A percentile compares a stretch with the other conserved stretches of the same genome.
Conservation (phyloP, 2,888 invertebrate genomes). For the Ecdyonurus torrentis region DNA sequence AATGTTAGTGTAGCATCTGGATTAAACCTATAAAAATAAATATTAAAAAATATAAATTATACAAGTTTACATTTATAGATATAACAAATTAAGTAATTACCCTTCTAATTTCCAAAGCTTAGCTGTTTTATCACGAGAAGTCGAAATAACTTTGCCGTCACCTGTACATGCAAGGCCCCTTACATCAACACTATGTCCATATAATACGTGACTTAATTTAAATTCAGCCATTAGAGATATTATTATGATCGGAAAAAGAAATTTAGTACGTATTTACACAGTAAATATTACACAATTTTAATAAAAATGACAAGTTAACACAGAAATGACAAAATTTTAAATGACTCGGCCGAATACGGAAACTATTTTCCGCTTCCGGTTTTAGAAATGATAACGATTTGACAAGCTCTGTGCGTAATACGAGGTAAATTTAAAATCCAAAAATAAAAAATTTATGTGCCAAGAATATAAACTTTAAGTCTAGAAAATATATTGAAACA, state of each 20-base stretch:
- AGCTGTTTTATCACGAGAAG: slow-evolving; percentile 75
- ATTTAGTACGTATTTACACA: no score
- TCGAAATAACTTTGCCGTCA: slow-evolving; percentile 63
- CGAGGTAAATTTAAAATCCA: no score
- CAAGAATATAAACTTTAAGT: no score
- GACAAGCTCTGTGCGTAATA: no score
- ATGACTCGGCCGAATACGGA: no score
- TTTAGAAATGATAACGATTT: no score
- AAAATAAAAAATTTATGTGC: no score
- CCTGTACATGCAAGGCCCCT: slow-evolving; percentile 47
- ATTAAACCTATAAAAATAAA: slow-evolving; percentile 31
- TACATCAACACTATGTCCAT: slow-evolving; percentile 74
- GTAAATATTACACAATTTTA: no score
- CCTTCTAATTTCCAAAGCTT: slow-evolving; percentile 70
- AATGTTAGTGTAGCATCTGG: slow-evolving; percentile 47
- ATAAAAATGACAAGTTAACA: no score
- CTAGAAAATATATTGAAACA: no score
- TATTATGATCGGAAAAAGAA: neutral
- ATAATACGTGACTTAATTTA: slow-evolving; percentile 60
- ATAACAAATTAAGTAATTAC: slow-evolving; percentile 26
- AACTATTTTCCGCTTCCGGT: no score
- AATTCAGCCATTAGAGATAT: slow-evolving; percentile 26
- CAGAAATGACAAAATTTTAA: no score
- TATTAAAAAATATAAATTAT: neutral
- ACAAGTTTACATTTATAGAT: neutral